Percentiles rank a stretch among this genome's conserved stretches.
Evolutionary conservation across 2,797 vertebrate genomes (phyloP).

Genomic region (Microcaecilia unicolor): DNA sequence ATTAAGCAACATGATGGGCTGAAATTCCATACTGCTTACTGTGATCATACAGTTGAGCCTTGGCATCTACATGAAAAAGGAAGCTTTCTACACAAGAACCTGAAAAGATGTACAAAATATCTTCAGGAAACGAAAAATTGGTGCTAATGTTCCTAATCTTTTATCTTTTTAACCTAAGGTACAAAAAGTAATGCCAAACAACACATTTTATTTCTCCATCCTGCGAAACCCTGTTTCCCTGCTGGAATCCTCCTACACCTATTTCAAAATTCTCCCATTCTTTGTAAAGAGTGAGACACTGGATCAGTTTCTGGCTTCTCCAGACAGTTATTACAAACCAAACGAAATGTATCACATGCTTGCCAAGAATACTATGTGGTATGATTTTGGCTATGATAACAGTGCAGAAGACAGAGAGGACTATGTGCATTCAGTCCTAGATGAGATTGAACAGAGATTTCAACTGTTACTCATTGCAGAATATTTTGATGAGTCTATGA

Average conservation of each 20-base stretch:
- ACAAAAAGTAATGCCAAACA: conserved; percentile 19
- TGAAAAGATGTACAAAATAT: no score
- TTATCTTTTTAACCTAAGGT: not conserved
- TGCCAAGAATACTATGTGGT: conserved; percentile 34
- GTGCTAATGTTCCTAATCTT: not conserved
- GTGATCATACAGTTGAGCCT: no score
- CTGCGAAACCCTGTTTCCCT: conserved; percentile 13
- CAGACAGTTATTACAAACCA: conserved; percentile 13
- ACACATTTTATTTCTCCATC: conserved; percentile 27
- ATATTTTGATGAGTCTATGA: conserved; percentile 34
- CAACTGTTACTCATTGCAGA: no score
- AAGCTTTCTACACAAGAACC: no score
- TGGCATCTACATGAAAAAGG: no score
- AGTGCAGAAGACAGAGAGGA: conserved; percentile 4
- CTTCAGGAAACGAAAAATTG: no score
- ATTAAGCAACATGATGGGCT: no score
- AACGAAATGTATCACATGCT: conserved; percentile 3
- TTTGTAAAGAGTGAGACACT: conserved; percentile 18
- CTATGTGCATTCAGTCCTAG: conserved; percentile 9
- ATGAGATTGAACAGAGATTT: conserved; percentile 24
- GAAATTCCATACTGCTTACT: no score
- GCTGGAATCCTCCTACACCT: conserved; percentile 31
- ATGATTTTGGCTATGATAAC: conserved; percentile 27
- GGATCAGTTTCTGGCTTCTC: conserved; percentile 14
- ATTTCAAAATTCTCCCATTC: conserved; percentile 18